Conservation (phyloP, 2,888 invertebrate species). For the Xylocampa areola region DNA sequence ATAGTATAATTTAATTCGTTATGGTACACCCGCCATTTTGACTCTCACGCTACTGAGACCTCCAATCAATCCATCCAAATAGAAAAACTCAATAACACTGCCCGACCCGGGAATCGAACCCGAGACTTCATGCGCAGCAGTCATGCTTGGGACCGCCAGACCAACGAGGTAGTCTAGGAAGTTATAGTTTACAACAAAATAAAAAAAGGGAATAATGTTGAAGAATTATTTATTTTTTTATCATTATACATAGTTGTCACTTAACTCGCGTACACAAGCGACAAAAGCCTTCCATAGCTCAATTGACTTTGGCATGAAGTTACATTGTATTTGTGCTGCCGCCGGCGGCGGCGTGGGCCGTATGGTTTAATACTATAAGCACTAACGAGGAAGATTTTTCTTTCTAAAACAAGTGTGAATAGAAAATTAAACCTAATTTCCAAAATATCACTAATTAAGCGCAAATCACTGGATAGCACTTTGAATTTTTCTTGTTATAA, state of each 20-base stretch:
- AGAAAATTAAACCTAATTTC: conserved; percentile 50
- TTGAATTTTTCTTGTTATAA: conserved; percentile 35
- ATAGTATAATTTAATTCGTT: too few species aligned
- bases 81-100: too few species aligned
- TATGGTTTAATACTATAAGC: conserved; percentile 59
- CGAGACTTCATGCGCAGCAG: too few species aligned
- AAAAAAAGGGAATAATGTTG: conserved; percentile 69
- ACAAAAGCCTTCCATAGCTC: conserved; percentile 87
- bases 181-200: background rate
- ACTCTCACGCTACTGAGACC: too few species aligned
- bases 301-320: conserved; percentile 90
- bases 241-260: conserved; percentile 87
- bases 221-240: conserved; percentile 87
- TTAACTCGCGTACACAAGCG: conserved; percentile 88
- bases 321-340: conserved; percentile 85
- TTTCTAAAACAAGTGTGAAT: conserved; percentile 54
- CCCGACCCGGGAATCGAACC: too few species aligned
- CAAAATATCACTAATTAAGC: conserved; percentile 55
- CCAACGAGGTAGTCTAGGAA: background rate
- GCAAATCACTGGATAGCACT: conserved; percentile 50
- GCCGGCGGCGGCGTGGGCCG: conserved; percentile 59
- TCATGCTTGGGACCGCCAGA: too few species aligned
- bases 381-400: conserved; percentile 48
- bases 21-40: too few species aligned
- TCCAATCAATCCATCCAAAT: too few species aligned